Base-by-base conservation (phyloP, 2,113 vertebrate genomes). In the Pungitius pungitius region DNA sequence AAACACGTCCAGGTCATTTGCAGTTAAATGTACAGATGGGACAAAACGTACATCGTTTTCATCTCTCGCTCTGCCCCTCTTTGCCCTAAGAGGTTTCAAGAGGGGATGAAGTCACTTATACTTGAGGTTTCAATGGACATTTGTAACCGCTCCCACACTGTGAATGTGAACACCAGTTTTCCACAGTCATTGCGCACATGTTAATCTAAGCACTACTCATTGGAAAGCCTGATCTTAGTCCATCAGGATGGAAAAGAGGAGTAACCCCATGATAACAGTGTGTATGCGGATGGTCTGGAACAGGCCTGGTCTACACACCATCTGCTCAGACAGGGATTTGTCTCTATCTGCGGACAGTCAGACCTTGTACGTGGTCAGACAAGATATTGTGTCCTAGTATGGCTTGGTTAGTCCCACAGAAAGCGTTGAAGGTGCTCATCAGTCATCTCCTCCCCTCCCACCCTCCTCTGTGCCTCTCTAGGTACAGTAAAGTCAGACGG, bases 161-260 rank as follows among this genome's bases (percentile, higher is more conserved):
- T 79, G 43, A 77, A 43, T 63, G n/a, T 82, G 75, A 72, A 82
- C 55, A 33, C 63, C 54, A 51, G 39, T 88, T 89, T 91, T 88
- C 86, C 88, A 81, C 58, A 73, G 42, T 68, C 51, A 71, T 55
- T 27, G 51, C 43, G 43, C 73, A 72, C 63, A 67, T 80, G 81
- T 76, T 78, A 67, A 81, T 80, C 62, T 72, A 73, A 61, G 80
- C 75, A 87, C 69, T 68, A 66, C 75, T 78, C 69, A 83, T 75
- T 85, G 84, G 85, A 87, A 89, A 87, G 35, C 27, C 59, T 66
- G 51, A 68, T 77, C 86, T 86, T 72, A 80, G 74, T 70, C 78
- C 79, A 80, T 84, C 69, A 47, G 85, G 75, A 86, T 90, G 92
- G 91, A 92, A 91, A 92, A 92, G 82, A 73, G 54, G 51, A 83